Evolutionary conservation across 1,140 invertebrate species (phyloP).

Genomic region (Apis florea): DNA sequence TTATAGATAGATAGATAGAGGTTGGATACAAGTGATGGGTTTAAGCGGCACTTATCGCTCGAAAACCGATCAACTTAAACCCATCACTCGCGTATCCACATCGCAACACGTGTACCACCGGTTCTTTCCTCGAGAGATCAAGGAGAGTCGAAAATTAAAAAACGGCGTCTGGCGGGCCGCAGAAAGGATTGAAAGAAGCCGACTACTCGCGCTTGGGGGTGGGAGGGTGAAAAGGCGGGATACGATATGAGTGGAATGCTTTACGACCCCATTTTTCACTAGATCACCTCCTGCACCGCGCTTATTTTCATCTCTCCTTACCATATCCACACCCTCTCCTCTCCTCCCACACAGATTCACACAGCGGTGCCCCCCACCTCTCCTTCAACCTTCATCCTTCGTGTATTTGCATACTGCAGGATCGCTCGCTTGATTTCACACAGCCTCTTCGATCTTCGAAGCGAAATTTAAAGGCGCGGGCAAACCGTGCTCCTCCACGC

Average conservation of each 20-base stretch:
- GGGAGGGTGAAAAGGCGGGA: conserved; percentile 57
- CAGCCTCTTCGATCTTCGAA: conserved; percentile 70
- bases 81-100: no score
- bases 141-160: conserved; percentile 63
- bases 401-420: conserved; percentile 73
- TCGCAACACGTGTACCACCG: background rate
- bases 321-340: background rate
- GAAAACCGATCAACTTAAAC: no score
- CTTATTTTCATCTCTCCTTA: conserved; percentile 41
- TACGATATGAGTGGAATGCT: conserved; percentile 71
- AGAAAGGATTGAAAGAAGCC: conserved; percentile 56
- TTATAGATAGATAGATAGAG: no score
- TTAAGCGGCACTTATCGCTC: no score
- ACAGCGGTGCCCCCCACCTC: conserved; percentile 17
- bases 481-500: conserved; percentile 37
- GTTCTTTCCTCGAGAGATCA: conserved; percentile 21
- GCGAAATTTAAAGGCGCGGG: conserved; percentile 72
- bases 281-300: conserved; percentile 63
- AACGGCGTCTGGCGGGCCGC: conserved; percentile 31
- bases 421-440: conserved; percentile 72
- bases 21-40: no score
- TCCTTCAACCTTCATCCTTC: background rate
- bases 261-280: conserved; percentile 72
- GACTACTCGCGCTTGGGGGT: conserved; percentile 27
- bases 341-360: conserved; percentile 47